Percentiles rank a stretch among this genome's conserved stretches.
phyloP scores from a whole-genome alignment of 1,140 invertebrate genomes.

The Rhizoglyphus robini region DNA sequence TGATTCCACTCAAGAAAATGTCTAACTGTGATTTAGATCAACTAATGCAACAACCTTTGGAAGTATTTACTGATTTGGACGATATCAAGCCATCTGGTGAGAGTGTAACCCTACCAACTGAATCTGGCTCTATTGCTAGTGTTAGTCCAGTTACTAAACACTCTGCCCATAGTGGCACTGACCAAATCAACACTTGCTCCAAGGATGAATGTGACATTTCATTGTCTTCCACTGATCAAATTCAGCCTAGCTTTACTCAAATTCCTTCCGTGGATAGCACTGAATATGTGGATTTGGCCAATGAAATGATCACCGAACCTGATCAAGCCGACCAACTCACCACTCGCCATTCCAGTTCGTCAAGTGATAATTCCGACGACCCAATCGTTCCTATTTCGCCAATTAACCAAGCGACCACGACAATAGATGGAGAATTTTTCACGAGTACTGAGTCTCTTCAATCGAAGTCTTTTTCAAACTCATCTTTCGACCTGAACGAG shows the following conservation, averaged over 20 bases:
- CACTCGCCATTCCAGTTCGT: no score
- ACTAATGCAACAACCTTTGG: neutral
- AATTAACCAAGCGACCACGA: no score
- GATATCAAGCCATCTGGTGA: neutral
- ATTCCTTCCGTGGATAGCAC: no score
- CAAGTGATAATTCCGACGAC: no score
- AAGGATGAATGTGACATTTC: neutral
- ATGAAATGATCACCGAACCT: neutral
- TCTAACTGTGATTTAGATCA: neutral
- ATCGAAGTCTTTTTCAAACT: neutral
- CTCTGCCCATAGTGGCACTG: no score
- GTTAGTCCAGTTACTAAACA: no score
- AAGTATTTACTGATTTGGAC: neutral
- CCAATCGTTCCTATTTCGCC: no score
- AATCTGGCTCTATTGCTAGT: neutral
- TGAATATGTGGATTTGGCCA: no score
- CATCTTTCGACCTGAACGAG: neutral
- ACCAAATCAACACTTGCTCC: neutral
- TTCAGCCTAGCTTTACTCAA: neutral
- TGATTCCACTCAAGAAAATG: neutral
- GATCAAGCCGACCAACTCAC: no score
- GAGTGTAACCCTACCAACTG: neutral
- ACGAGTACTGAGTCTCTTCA: no score
- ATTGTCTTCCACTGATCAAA: neutral
- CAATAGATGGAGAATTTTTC: no score